Evolutionary conservation across 2,888 invertebrate genomes (phyloP).

Genomic region (Minunthozetes semirufus): DNA sequence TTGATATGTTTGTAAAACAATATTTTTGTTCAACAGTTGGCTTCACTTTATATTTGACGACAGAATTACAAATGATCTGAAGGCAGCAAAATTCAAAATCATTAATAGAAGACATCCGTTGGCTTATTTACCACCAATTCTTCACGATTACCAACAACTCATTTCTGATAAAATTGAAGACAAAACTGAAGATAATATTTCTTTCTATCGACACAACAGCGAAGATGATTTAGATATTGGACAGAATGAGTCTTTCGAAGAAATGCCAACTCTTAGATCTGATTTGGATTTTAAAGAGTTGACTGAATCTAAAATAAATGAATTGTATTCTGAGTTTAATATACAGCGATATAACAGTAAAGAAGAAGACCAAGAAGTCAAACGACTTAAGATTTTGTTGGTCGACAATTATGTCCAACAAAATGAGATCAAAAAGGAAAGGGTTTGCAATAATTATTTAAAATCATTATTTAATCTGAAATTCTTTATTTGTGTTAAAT

Average conservation of each 20-base stretch:
- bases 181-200: background rate
- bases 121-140: conserved; percentile 31
- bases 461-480: background rate
- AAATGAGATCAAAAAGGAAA: background rate
- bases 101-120: conserved; percentile 26
- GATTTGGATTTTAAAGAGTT: background rate
- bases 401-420: background rate
- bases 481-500: too few relatives aligned
- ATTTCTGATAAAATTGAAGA: conserved; percentile 14
- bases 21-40: conserved; percentile 33
- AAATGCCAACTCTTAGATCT: background rate
- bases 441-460: background rate
- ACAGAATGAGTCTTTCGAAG: background rate
- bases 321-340: background rate
- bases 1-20: background rate
- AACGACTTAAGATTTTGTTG: background rate
- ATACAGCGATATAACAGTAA: background rate
- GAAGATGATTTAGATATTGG: background rate
- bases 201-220: background rate
- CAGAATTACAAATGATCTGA: conserved; percentile 14
- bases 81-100: background rate
- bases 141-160: background rate
- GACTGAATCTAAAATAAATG: background rate
- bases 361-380: background rate
- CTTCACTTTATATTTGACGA: conserved; percentile 39